A percentile compares a stretch with the other conserved stretches of the same genome.
Conservation (phyloP, 1,140 invertebrate genomes). For the Mercenaria mercenaria region DNA sequence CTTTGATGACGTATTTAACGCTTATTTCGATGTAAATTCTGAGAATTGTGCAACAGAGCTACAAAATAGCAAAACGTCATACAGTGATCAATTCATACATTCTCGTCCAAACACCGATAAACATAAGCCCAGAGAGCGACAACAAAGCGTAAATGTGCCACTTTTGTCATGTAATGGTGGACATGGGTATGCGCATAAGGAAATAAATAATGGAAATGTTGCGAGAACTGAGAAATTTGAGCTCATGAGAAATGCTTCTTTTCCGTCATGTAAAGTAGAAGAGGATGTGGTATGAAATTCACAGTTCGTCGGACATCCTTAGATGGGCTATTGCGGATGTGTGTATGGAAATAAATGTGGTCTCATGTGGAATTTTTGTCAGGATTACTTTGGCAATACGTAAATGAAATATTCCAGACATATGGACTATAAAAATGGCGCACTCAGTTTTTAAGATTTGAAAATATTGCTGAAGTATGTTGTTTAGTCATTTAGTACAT, state of each 20-base stretch:
- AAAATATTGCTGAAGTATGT: too few species aligned
- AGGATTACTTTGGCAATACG: too few species aligned
- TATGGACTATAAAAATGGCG: too few species aligned
- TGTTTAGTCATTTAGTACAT: too few species aligned
- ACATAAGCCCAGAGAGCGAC: neutral
- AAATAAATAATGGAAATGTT: neutral
- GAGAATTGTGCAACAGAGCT: neutral
- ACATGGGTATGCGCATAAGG: neutral
- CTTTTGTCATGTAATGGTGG: neutral
- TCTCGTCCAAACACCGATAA: neutral
- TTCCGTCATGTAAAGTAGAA: neutral
- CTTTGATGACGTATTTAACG: neutral
- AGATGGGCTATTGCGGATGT: too few species aligned
- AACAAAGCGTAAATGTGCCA: neutral
- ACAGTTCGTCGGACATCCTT: neutral
- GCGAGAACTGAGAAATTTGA: neutral
- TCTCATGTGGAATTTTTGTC: too few species aligned
- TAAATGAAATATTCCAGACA: too few species aligned
- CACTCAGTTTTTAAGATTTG: too few species aligned
- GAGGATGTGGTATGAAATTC: neutral
- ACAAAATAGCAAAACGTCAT: neutral
- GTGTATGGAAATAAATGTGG: too few species aligned
- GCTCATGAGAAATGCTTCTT: neutral
- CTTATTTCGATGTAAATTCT: neutral
- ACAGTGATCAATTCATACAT: conserved; percentile 6